phyloP scores from a whole-genome alignment of 2,797 vertebrate species.

The Acrossocheilus wenchowensis region DNA sequence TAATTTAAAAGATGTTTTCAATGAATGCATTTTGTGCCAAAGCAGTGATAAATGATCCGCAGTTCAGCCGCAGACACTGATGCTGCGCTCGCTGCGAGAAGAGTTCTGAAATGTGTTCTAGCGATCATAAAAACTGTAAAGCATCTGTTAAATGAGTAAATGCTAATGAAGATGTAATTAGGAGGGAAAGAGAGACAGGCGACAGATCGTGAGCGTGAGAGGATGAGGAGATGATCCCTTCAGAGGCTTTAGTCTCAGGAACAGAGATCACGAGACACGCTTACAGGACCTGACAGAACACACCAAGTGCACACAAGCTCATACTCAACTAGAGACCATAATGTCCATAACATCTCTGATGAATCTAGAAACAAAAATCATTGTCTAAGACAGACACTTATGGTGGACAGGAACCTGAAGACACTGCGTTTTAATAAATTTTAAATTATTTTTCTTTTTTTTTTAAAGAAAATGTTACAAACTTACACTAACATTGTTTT shows the following conservation, averaged over 20 bases:
- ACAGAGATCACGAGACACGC: background rate
- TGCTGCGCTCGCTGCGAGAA: no score
- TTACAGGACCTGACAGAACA: conserved; percentile 7
- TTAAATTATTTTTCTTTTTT: no score
- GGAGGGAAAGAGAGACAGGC: background rate
- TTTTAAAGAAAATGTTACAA: no score
- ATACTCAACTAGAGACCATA: background rate
- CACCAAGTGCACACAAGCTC: background rate
- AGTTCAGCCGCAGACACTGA: no score
- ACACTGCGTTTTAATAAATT: no score
- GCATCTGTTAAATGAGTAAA: background rate
- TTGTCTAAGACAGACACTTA: background rate
- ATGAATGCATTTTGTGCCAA: no score
- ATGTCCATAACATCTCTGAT: no score
- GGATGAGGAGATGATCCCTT: conserved; percentile 19
- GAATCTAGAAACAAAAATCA: background rate
- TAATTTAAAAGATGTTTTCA: no score
- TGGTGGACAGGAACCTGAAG: no score
- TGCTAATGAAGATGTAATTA: background rate
- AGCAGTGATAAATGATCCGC: no score
- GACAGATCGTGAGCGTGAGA: conserved; percentile 1
- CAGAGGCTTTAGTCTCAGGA: conserved; percentile 10
- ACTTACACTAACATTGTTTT: background rate
- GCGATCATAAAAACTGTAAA: background rate
- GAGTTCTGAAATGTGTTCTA: no score